Base-by-base conservation (phyloP, 2,113 vertebrate species). In the Cololabis saira region DNA sequence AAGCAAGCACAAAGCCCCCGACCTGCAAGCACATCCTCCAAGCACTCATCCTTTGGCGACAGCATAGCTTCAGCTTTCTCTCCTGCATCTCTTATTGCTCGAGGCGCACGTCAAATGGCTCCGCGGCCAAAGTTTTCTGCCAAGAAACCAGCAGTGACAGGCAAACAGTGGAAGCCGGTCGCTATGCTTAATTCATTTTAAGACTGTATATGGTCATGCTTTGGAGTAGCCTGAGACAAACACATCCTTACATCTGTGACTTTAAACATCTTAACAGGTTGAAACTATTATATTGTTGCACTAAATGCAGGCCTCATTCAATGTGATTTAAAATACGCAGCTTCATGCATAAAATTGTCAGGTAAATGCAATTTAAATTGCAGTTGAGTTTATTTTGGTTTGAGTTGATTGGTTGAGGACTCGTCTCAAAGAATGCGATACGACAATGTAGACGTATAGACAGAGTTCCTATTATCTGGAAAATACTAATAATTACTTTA, bases 101-200 rank as follows among this genome's bases (percentile, higher is more conserved):
- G 84, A 88, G 67, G 83, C 84, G n/a, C 92, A 61, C 89, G 92
- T 78, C 94, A 94, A 82, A 89, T 95, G 87, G 95, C 96, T 81
- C 97, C 97, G 0, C 93, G 93, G 89, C 98, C 98, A 74, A 98
- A 93, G 74, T 99, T 98, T 89, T 98, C 95, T 62, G 98, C 98
- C 64, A 99, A 95, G 94, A 98, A 96, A 88, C 92, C 94, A 56
- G 92, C 91, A 1, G 90, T 92, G 81, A 70, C 81, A 51, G 86
- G 91, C 63, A 95, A 96, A 95, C 95, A 96, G 88, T 98, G 98
- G 98, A 97, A 92, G 90, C 93, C 95, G 65, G 93, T 97, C 2
- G 58, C 91, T 42, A 86, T 92, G 67, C 90, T 90, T 71, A 92
- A 95, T 90, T 98, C 93, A 79, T 50, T 43, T 14, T 67, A 52